These are phyloP conservation scores for Drosophila anceps DNA, from an alignment of 2,888 invertebrate genomes.

Conservation along the genomic window DNA sequence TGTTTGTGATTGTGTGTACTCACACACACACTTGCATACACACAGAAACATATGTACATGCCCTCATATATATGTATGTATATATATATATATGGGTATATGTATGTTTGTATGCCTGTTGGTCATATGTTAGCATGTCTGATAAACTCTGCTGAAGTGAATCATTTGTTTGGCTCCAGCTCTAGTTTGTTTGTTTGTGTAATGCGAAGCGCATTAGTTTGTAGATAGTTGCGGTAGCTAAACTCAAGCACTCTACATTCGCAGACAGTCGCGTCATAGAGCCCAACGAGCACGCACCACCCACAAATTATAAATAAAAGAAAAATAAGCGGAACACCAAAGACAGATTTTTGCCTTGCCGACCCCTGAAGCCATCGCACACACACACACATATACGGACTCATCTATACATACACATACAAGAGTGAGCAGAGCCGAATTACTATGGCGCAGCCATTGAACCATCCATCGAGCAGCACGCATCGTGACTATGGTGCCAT, in stretches of 20 bases:
- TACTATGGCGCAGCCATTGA: conserved; percentile 73
- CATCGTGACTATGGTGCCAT: conserved; percentile 84
- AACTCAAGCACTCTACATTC: conserved; percentile 48
- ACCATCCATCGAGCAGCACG: conserved; percentile 68
- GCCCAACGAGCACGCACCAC: conserved; percentile 40
- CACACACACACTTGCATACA: conserved; percentile 12
- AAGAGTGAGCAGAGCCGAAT: conserved; percentile 9
- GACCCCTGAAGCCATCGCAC: conserved; percentile 14
- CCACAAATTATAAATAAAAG: conserved; percentile 22
- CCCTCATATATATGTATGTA: neutral
- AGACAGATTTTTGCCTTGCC: neutral
- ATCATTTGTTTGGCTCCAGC: conserved; percentile 71
- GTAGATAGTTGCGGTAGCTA: conserved; percentile 55
- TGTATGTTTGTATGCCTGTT: conserved; percentile 26
- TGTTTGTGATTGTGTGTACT: conserved; percentile 11
- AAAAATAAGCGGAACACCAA: conserved; percentile 1
- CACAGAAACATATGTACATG: conserved; percentile 4
- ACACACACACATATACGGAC: conserved; percentile 1
- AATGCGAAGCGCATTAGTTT: conserved; percentile 45
- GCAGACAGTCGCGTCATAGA: conserved; percentile 52
- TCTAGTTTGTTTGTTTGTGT: conserved; percentile 59
- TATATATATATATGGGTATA: too few relatives aligned
- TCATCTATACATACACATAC: neutral
- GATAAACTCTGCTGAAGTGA: conserved; percentile 62
- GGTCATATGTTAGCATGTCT: conserved; percentile 60